These are phyloP conservation scores for pig (Sus scrofa) DNA, from an alignment of 2,113 vertebrate genomes.

Conservation along the genomic window T2T-Sscrofa CM000814.6:89672001-89672500, in stretches of 20 bases:
- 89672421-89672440: not conserved
- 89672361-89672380: not conserved
- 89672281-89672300: not conserved
- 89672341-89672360: not conserved
- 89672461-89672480: not conserved
- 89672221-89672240: not conserved
- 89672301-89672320: not conserved
- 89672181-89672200: not conserved
- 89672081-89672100: not conserved
- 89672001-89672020: not conserved
- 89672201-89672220: not conserved
- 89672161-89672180: not conserved
- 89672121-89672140: not conserved
- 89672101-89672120: not conserved
- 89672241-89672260: not conserved
- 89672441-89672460: not conserved
- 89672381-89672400: not conserved
- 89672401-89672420: not conserved
- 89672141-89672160: not conserved
- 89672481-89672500: not conserved
- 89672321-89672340: not conserved
- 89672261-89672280: not conserved
- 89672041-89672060: not conserved
- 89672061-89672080: no score
- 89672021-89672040: not conserved